Conservation (phyloP, 1,140 invertebrate species). For the Zelostemma sp. region DNA sequence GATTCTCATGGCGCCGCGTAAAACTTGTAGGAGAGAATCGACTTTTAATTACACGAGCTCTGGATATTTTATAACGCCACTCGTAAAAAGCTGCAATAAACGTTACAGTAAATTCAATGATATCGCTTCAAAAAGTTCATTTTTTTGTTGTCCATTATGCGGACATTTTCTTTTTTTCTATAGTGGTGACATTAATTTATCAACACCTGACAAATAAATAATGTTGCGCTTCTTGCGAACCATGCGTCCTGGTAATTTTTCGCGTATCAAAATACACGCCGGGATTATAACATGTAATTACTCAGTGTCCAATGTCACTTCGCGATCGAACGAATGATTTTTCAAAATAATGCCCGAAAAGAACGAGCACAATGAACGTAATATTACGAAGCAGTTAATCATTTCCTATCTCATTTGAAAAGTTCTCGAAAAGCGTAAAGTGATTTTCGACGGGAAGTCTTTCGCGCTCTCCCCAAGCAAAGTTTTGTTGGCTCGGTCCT, state of each 20-base stretch:
- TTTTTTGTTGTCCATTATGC: no score
- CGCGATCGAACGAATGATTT: neutral
- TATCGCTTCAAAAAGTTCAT: no score
- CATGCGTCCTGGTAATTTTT: no score
- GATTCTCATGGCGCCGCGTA: neutral
- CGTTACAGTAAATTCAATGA: no score
- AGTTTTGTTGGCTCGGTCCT: neutral
- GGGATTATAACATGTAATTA: no score
- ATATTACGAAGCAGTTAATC: neutral
- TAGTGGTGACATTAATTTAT: neutral
- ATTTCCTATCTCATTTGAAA: neutral
- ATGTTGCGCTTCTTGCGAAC: no score
- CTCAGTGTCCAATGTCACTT: no score
- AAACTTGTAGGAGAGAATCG: neutral
- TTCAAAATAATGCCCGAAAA: neutral
- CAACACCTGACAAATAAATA: neutral
- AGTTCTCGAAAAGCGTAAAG: neutral
- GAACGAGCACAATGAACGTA: neutral
- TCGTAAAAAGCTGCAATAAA: no score
- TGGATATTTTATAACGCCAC: no score
- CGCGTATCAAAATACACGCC: no score
- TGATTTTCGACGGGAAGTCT: neutral
- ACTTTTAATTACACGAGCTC: neutral
- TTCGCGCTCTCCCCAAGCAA: neutral
- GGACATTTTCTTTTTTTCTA: no score